Conservation (phyloP, 2,113 vertebrate species). For the Ursus arctos region DNA sequence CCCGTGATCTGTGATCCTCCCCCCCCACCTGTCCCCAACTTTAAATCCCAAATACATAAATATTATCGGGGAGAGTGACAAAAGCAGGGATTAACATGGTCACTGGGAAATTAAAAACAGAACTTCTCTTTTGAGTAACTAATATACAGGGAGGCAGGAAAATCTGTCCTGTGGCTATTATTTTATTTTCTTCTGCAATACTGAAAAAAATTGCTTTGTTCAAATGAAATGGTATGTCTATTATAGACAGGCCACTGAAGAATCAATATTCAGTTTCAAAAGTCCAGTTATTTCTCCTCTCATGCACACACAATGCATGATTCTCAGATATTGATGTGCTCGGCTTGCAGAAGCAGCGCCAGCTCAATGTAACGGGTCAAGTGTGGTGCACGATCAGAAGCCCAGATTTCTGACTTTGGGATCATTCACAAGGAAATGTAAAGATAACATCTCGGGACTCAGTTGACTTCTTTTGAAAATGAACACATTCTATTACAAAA, state of each 20-base stretch:
- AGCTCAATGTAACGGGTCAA: background rate
- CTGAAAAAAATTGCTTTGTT: slow-evolving; percentile 27
- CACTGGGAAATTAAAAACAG: slow-evolving; percentile 13
- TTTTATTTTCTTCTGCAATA: background rate
- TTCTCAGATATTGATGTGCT: background rate
- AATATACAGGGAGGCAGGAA: background rate
- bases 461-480: slow-evolving; percentile 38
- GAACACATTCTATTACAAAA: background rate
- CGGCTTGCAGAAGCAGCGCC: background rate
- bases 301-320: background rate
- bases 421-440: background rate
- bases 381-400: background rate
- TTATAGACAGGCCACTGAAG: background rate
- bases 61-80: background rate
- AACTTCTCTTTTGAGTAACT: slow-evolving; percentile 4
- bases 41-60: background rate
- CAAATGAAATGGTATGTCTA: background rate
- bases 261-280: slow-evolving; percentile 47
- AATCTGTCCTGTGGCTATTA: background rate
- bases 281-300: background rate
- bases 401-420: background rate
- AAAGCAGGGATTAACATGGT: background rate
- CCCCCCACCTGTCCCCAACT: background rate
- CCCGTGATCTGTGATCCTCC: slow-evolving; percentile 38
- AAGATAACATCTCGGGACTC: background rate